Conservation (phyloP, 2,113 vertebrate species). For the Megaceryle maxima region DNA sequence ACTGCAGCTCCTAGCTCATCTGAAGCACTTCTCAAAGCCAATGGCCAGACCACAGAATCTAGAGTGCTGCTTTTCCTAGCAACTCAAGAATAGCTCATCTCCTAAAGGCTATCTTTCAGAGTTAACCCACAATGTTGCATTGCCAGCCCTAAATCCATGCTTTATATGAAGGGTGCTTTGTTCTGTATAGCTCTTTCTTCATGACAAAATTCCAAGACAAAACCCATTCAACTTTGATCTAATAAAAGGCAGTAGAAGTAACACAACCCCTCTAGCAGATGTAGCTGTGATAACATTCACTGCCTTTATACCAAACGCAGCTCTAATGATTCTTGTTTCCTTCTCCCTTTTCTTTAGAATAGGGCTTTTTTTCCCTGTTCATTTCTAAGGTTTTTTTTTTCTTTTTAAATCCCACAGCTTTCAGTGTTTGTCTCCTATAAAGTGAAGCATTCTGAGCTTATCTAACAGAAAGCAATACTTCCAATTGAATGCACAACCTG, state of each 20-base stretch:
- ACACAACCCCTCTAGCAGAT: not conserved
- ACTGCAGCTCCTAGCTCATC: not conserved
- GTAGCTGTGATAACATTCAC: not conserved
- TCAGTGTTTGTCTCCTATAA: not conserved
- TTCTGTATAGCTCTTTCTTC: not conserved
- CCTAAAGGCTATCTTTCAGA: not conserved
- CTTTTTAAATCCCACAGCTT: not conserved
- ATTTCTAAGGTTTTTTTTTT: not conserved
- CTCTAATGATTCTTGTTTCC: not conserved
- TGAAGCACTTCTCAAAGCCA: not conserved
- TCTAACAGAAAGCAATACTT: not conserved
- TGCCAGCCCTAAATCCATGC: not conserved
- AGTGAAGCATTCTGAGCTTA: not conserved
- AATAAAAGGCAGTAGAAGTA: not conserved
- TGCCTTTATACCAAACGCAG: not conserved
- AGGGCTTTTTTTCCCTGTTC: accelerated
- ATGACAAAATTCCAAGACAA: not conserved
- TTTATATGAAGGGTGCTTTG: not conserved
- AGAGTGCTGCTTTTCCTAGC: not conserved
- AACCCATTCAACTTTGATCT: not conserved
- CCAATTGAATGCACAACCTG: not conserved
- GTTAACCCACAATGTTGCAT: not conserved
- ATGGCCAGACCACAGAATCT: not conserved
- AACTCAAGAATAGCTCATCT: not conserved
- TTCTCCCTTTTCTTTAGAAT: not conserved